phyloP scores from a whole-genome alignment of 1,140 invertebrate genomes.

The Cotesia typhae region DNA sequence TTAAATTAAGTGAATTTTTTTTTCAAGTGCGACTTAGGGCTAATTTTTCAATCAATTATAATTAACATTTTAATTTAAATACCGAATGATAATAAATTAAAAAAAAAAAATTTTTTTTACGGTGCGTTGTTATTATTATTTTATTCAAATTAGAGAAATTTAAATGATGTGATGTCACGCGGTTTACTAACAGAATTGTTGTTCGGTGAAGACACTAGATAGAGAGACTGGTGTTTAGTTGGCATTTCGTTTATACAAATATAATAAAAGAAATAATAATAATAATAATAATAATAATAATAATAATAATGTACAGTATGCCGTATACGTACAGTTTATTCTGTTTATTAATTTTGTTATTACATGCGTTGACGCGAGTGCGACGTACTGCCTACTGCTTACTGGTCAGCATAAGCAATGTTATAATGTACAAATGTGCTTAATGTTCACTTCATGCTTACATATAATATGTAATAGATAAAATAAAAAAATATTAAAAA shows the following conservation, averaged over 20 bases:
- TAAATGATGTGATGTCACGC: conserved; percentile 6
- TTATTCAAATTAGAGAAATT: neutral
- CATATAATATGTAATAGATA: no score
- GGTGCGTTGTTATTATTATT: neutral
- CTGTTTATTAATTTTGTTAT: conserved; percentile 31
- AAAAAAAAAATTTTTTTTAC: neutral
- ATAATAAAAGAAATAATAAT: no score
- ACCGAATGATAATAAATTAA: no score
- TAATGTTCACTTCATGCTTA: no score
- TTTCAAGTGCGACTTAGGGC: no score
- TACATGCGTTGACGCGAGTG: conserved; percentile 30
- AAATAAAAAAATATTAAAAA: no score
- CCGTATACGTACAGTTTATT: conserved; percentile 23
- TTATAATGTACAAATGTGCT: neutral
- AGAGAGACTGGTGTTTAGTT: conserved; percentile 2
- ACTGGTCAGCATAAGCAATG: conserved; percentile 15
- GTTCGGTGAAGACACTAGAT: neutral
- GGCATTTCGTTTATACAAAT: neutral
- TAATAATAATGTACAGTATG: no score
- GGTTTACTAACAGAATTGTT: conserved; percentile 5
- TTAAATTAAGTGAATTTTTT: no score
- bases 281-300: no score
- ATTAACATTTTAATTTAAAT: no score
- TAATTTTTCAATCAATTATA: no score
- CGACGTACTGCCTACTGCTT: conserved; percentile 12